These are phyloP conservation scores for Nemopilema nomurai DNA, from an alignment of 30 jellyfish, hydroid and myxozoan species.

Conservation along the genomic window DNA sequence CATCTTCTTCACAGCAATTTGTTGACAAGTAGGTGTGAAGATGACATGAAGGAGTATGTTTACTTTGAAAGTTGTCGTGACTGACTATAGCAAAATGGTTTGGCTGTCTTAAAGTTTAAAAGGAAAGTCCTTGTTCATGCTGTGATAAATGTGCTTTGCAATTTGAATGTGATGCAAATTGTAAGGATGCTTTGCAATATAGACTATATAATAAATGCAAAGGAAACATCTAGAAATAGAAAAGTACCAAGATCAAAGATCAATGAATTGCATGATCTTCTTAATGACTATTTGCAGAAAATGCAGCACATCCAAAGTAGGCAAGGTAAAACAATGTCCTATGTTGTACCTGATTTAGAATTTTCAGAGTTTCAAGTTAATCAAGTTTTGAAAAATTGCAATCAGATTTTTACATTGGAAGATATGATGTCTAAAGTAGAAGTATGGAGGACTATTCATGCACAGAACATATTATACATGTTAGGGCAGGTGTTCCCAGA, in stretches of 20 bases:
- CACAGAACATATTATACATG: slow-evolving; percentile 27
- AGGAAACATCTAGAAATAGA: slow-evolving; percentile 12
- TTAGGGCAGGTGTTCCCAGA: slow-evolving; percentile 40
- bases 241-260: slow-evolving; percentile 31
- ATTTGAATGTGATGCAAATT: slow-evolving; percentile 28
- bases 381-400: slow-evolving; percentile 37
- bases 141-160: slow-evolving; percentile 26
- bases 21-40: not conserved
- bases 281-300: not conserved
- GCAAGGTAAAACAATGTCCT: slow-evolving; percentile 34
- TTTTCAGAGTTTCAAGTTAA: slow-evolving; percentile 35
- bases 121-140: slow-evolving; percentile 33
- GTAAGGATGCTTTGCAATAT: slow-evolving; percentile 22
- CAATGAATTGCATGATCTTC: not conserved
- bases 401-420: slow-evolving; percentile 33
- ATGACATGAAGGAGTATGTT: not conserved
- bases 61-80: slow-evolving; percentile 14
- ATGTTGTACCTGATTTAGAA: slow-evolving; percentile 18
- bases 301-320: slow-evolving; percentile 12
- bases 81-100: slow-evolving; percentile 26
- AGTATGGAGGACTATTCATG: slow-evolving; percentile 46
- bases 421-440: slow-evolving; percentile 44
- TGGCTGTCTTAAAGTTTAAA: slow-evolving; percentile 13
- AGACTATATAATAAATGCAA: slow-evolving; percentile 1
- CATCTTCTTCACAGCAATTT: slow-evolving; percentile 14